Conservation (phyloP, 30 jellyfish, hydroid and myxozoan species). For the Cassiopea xamachana region DNA sequence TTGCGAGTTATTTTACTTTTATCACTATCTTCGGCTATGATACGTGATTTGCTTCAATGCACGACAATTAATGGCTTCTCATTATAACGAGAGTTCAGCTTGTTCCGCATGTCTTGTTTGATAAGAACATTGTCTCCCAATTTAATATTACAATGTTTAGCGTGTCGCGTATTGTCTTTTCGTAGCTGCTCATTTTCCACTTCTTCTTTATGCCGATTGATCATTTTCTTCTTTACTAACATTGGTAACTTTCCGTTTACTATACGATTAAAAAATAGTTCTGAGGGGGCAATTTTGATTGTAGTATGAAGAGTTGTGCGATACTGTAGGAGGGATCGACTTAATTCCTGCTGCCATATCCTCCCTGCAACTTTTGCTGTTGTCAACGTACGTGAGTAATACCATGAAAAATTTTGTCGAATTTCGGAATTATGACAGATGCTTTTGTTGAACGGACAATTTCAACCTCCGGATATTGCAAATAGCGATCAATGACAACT, state of each 20-base stretch:
- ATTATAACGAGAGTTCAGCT: too few species aligned
- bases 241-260: slow-evolving; percentile 28
- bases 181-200: too few species aligned
- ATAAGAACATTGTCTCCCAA: too few species aligned
- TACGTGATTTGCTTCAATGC: too few species aligned
- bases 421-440: slow-evolving; percentile 36
- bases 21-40: too few species aligned
- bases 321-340: not conserved
- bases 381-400: slow-evolving; percentile 49
- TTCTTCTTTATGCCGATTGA: slow-evolving; percentile 6
- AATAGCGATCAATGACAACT: slow-evolving; percentile 41
- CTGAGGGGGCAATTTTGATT: slow-evolving; percentile 17
- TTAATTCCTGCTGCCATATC: not conserved
- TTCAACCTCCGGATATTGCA: slow-evolving; percentile 66
- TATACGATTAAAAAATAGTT: not conserved
- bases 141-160: too few species aligned
- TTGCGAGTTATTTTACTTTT: too few species aligned
- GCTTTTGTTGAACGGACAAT: slow-evolving; percentile 49
- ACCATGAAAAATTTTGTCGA: slow-evolving; percentile 29
- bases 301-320: slow-evolving; percentile 18
- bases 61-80: too few species aligned
- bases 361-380: slow-evolving; percentile 43
- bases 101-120: too few species aligned
- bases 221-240: not conserved
- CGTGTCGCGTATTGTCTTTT: too few species aligned